Conservation (phyloP, 2,797 vertebrate genomes). For the Chromobotia macracanthus region DNA sequence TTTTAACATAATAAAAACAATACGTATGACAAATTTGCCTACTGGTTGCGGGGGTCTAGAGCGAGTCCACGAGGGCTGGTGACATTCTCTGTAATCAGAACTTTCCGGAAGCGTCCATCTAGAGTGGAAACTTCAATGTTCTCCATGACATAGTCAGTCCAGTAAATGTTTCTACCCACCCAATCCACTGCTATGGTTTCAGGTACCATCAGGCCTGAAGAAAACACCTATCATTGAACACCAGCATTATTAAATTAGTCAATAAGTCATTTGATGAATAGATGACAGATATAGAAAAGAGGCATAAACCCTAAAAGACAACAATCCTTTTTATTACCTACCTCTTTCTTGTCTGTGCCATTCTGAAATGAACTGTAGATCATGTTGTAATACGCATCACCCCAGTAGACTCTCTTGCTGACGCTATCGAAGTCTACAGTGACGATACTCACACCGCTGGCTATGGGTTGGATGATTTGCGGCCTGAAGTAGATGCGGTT, state of each 20-base stretch:
- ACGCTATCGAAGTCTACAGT: conserved; percentile 88
- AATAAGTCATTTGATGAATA: too few species aligned
- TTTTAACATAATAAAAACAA: background rate
- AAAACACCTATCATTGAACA: conserved; percentile 69
- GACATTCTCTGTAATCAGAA: conserved; percentile 73
- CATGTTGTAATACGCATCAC: conserved; percentile 85
- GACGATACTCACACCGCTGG: conserved; percentile 82
- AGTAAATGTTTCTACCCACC: conserved; percentile 77
- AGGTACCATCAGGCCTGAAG: conserved; percentile 71
- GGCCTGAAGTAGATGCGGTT: conserved; percentile 80
- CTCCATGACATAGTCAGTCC: conserved; percentile 76
- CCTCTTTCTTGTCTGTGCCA: conserved; percentile 84
- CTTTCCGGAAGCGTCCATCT: conserved; percentile 73
- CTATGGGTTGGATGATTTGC: conserved; percentile 77
- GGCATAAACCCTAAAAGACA: background rate
- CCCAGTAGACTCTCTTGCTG: conserved; percentile 89
- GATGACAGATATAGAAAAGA: background rate
- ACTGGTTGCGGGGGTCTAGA: conserved; percentile 77
- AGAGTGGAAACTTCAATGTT: conserved; percentile 78
- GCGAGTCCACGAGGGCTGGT: conserved; percentile 76
- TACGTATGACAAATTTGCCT: conserved; percentile 40
- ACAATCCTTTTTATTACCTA: conserved; percentile 64
- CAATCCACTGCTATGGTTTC: conserved; percentile 79
- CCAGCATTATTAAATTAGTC: background rate
- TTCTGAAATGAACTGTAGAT: conserved; percentile 88